Conservation (phyloP, 1,140 invertebrate species). For the Mylabris phalerata region DNA sequence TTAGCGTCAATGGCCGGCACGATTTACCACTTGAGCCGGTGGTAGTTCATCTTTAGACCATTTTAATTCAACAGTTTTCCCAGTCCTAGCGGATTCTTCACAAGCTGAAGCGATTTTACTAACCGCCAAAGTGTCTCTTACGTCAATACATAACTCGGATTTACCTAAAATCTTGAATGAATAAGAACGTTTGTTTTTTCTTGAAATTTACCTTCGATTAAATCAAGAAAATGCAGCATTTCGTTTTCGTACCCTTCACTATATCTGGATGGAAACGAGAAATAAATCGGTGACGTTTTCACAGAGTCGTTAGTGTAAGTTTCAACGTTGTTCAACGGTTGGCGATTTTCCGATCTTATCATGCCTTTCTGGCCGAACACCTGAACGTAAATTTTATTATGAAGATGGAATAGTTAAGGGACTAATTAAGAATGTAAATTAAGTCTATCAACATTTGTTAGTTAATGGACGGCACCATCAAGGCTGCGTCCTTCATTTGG, state of each 20-base stretch:
- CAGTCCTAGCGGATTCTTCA: constrained; percentile 48
- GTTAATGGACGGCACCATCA: too few species aligned
- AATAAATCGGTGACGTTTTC: constrained; percentile 50
- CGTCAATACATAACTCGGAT: constrained; percentile 39
- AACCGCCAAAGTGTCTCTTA: constrained; percentile 49
- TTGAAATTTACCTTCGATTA: constrained; percentile 47
- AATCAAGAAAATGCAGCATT: constrained; percentile 59
- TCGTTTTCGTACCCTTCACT: constrained; percentile 52
- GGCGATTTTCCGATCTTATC: constrained; percentile 52
- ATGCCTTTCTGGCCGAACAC: constrained; percentile 25
- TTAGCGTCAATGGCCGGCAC: neutral
- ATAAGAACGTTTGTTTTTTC: constrained; percentile 6
- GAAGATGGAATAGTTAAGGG: too few species aligned
- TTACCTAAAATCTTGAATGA: constrained; percentile 34
- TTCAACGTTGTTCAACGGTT: constrained; percentile 46
- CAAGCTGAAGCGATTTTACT: constrained; percentile 51
- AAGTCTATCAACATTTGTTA: too few species aligned
- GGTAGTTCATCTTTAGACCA: constrained; percentile 42
- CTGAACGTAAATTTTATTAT: too few species aligned
- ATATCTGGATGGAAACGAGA: constrained; percentile 58
- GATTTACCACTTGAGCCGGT: neutral
- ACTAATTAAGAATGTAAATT: too few species aligned
- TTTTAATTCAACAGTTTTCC: constrained; percentile 43
- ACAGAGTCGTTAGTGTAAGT: constrained; percentile 42
- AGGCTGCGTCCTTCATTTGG: too few species aligned